Percentiles rank a stretch among this genome's conserved stretches.
Conservation (phyloP, 2,888 invertebrate genomes). For the Epicampocera succincta region DNA sequence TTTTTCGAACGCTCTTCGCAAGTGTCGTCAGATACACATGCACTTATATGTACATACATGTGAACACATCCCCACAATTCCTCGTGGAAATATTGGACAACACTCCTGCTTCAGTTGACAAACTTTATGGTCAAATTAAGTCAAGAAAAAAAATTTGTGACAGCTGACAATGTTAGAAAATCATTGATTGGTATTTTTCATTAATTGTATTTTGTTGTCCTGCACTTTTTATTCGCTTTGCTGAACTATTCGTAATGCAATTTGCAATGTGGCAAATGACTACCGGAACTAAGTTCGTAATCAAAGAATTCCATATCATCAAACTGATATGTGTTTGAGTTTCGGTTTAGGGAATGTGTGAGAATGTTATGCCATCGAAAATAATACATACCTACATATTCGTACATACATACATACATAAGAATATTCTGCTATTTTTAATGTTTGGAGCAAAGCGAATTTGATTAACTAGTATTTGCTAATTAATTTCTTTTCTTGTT, state of each 20-base stretch:
- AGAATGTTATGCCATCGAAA: background rate
- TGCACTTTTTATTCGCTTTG: constrained; percentile 19
- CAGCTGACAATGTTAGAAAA: constrained; percentile 40
- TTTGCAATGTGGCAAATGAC: constrained; percentile 45
- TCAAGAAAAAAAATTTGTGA: constrained; percentile 28
- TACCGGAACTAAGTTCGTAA: constrained; percentile 43
- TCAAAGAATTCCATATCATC: constrained; percentile 26
- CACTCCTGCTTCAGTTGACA: background rate
- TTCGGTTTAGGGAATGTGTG: background rate
- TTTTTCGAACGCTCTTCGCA: too few relatives aligned
- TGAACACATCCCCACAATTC: background rate
- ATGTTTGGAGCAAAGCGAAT: background rate
- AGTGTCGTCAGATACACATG: too few relatives aligned
- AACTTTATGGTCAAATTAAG: constrained; percentile 24
- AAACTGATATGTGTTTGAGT: constrained; percentile 24
- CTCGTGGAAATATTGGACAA: too few relatives aligned
- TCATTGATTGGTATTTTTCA: constrained; percentile 58
- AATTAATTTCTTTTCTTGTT: constrained; percentile 27
- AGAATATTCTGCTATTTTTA: constrained; percentile 1
- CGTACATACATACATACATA: too few relatives aligned
- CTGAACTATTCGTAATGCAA: background rate
- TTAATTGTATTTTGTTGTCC: constrained; percentile 44
- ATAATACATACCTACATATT: background rate
- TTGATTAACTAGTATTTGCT: constrained; percentile 44
- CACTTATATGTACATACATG: background rate